Percentiles rank a stretch among this genome's conserved stretches.
phyloP scores from a whole-genome alignment of 2,888 invertebrate genomes.

The Oxyteleia sp. region DNA sequence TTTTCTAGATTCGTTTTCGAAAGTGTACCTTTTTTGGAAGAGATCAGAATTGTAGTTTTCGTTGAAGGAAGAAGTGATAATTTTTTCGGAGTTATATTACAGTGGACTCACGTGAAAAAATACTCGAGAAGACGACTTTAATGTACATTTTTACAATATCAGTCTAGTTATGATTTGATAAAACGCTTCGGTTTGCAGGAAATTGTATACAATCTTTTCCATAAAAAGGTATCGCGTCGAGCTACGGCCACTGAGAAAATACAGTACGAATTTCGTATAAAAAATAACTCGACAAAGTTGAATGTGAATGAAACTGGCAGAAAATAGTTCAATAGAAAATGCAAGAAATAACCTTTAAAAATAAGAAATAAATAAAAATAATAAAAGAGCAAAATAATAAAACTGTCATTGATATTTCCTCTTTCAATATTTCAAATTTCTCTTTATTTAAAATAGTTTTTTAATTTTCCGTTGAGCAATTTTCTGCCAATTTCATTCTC shows the following conservation, averaged over 20 bases:
- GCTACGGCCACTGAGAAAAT: constrained; percentile 22
- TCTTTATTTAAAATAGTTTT: too few species aligned
- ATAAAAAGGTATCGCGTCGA: constrained; percentile 7
- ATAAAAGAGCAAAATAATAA: too few species aligned
- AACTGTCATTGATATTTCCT: too few species aligned
- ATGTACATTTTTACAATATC: constrained; percentile 54
- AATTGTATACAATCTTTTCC: constrained; percentile 11
- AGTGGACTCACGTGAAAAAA: constrained; percentile 20
- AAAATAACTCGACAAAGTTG: too few species aligned
- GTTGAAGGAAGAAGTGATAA: constrained; percentile 4
- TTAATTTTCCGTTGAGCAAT: too few species aligned
- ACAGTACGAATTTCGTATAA: constrained; percentile 13
- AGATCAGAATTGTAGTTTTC: not conserved
- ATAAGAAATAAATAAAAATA: too few species aligned
- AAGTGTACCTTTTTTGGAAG: not conserved
- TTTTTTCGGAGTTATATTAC: constrained; percentile 47
- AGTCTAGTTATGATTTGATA: constrained; percentile 23
- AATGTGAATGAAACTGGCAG: too few species aligned
- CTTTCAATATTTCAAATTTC: too few species aligned
- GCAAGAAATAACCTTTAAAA: too few species aligned
- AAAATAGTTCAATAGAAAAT: too few species aligned
- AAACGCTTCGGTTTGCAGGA: not conserved
- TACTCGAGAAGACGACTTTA: constrained; percentile 7
- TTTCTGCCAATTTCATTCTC: too few species aligned
- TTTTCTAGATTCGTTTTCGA: not conserved